A percentile compares a stretch with the other conserved stretches of the same genome.
Conservation (phyloP, 2,113 vertebrate genomes). For the Mirza zaza region DNA sequence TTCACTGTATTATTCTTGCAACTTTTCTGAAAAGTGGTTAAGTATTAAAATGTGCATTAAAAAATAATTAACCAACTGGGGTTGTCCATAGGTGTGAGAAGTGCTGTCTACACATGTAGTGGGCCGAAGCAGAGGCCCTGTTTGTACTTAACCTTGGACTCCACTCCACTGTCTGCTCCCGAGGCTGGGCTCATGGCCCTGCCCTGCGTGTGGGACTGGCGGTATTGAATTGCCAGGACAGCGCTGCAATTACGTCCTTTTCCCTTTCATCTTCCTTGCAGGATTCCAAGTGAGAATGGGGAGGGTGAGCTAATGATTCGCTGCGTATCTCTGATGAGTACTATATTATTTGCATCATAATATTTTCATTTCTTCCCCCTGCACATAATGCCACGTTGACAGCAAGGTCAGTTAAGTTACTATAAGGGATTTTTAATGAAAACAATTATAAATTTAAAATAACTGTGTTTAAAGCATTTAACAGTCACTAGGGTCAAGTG, state of each 20-base stretch:
- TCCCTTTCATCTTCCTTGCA: conserved; percentile 66
- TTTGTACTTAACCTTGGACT: not conserved
- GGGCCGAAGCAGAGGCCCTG: not conserved
- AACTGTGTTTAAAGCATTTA: conserved; percentile 91
- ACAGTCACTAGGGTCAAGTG: conserved; percentile 88
- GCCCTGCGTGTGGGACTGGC: conserved; percentile 2
- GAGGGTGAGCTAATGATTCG: conserved; percentile 51
- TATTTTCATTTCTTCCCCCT: conserved; percentile 74
- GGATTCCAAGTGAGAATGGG: conserved; percentile 54
- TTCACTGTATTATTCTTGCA: not conserved
- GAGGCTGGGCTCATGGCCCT: conserved; percentile 43
- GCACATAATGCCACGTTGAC: conserved; percentile 77
- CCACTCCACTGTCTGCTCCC: not conserved
- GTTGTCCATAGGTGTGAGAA: not conserved
- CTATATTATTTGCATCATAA: conserved; percentile 68
- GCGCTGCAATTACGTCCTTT: conserved; percentile 70
- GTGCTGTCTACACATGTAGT: not conserved
- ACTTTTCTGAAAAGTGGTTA: not conserved
- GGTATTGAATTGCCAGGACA: conserved; percentile 17
- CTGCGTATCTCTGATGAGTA: conserved; percentile 57
- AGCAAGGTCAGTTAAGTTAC: conserved; percentile 84
- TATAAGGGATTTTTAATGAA: conserved; percentile 88
- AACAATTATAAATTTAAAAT: conserved; percentile 92
- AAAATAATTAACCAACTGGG: not conserved
- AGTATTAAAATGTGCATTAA: not conserved